Evolutionary conservation across 2,888 invertebrate genomes (phyloP).

Genomic region (Erebia epiphron): DNA sequence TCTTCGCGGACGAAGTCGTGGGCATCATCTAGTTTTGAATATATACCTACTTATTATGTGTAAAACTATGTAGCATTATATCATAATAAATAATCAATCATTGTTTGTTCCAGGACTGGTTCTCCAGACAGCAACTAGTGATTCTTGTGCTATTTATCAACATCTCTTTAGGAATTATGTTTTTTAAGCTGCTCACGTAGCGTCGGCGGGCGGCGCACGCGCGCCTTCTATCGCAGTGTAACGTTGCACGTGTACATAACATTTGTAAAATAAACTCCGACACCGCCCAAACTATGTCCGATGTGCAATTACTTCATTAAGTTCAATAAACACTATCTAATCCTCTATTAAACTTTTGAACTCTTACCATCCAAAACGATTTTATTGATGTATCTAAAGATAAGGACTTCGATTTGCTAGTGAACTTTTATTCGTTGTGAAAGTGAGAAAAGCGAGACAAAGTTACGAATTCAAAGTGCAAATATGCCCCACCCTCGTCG

Average conservation of each 20-base stretch:
- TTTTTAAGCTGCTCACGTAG: constrained; percentile 98
- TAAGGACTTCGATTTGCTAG: constrained; percentile 75
- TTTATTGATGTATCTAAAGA: constrained; percentile 62
- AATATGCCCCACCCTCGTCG: constrained; percentile 60
- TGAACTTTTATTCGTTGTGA: constrained; percentile 72
- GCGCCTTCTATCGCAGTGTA: constrained; percentile 59
- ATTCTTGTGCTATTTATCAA: constrained; percentile 96
- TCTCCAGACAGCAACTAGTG: constrained; percentile 96
- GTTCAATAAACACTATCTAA: constrained; percentile 51
- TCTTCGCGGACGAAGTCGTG: too few relatives aligned
- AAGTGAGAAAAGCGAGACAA: constrained; percentile 67
- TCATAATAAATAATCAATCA: neutral
- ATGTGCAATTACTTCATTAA: constrained; percentile 55
- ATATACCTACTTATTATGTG: too few relatives aligned
- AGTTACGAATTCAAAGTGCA: constrained; percentile 54
- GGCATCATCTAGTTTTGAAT: too few relatives aligned
- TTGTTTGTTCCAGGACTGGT: constrained; percentile 91
- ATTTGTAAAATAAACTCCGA: constrained; percentile 53
- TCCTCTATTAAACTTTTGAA: constrained; percentile 47
- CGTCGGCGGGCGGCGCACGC: constrained; percentile 81
- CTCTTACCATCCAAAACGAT: constrained; percentile 46
- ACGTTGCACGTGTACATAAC: constrained; percentile 63
- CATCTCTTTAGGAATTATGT: constrained; percentile 96
- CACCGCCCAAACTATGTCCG: constrained; percentile 59
- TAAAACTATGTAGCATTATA: too few relatives aligned